Conservation (phyloP, 2,113 vertebrate genomes). For the Erinaceus europaeus region DNA sequence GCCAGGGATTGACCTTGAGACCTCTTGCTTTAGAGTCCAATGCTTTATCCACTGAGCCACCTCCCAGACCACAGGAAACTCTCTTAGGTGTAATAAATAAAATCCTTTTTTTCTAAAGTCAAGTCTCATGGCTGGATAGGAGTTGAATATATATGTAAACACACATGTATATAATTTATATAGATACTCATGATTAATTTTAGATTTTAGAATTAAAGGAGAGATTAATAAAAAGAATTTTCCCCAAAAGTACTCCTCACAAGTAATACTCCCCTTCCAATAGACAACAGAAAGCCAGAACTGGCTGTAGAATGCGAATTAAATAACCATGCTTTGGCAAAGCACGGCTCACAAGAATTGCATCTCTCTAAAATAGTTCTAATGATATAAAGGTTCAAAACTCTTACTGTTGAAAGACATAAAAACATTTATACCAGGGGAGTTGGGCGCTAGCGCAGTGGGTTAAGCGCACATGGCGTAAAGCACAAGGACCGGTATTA, state of each 20-base stretch:
- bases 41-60: no score
- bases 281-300: conserved; percentile 35
- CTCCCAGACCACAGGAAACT: no score
- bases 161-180: conserved; percentile 5
- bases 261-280: background rate
- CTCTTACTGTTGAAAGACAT: background rate
- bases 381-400: background rate
- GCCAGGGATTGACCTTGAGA: no score
- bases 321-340: background rate
- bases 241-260: conserved; percentile 15
- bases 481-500: no score
- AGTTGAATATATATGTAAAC: background rate
- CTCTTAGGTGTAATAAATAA: no score
- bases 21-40: no score
- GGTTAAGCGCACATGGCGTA: no score
- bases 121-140: conserved; percentile 10
- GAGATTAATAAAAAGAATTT: background rate
- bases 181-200: background rate
- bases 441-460: no score
- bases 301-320: conserved; percentile 17
- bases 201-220: conserved; percentile 40
- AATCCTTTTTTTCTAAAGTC: no score
- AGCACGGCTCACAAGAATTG: no score
- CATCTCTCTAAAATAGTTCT: background rate
- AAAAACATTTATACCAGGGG: background rate